A percentile compares a stretch with the other conserved stretches of the same genome.
phyloP scores from a whole-genome alignment of 2,888 invertebrate species.

The Lasioglossum calceatum region DNA sequence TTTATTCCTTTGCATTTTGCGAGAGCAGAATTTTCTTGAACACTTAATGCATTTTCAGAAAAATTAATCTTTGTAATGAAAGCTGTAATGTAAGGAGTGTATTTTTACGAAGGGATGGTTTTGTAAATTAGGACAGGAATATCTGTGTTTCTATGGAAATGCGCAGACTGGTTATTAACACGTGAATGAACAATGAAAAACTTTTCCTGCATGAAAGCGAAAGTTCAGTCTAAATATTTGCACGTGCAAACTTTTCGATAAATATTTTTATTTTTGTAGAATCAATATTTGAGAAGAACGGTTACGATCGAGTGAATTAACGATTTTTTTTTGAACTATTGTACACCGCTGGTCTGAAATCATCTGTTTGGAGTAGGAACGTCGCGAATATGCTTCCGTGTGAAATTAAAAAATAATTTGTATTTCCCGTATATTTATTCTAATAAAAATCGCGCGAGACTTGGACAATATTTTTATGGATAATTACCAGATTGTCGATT shows the following conservation, averaged over 20 bases:
- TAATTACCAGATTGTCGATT: no score
- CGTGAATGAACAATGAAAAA: background rate
- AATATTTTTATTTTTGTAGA: background rate
- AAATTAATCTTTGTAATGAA: no score
- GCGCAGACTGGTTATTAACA: background rate
- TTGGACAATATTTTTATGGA: no score
- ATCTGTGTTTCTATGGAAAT: background rate
- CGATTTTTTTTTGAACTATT: background rate
- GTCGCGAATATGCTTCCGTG: no score
- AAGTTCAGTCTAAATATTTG: background rate
- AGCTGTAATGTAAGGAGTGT: background rate
- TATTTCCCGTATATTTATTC: no score
- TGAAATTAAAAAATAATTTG: no score
- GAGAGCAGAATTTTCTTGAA: no score
- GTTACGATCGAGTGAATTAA: background rate
- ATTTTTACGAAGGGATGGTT: background rate
- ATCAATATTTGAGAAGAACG: background rate
- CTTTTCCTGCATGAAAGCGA: background rate
- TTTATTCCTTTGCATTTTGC: no score
- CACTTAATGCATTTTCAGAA: no score
- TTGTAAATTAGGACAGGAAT: background rate
- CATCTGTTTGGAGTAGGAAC: no score
- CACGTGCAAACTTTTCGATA: background rate
- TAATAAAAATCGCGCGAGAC: no score
- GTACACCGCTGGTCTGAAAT: background rate